Evolutionary conservation across 2,888 invertebrate genomes (phyloP), one percentile per base, ranked within the genome.

Genomic region (Myathropa florea): DNA sequence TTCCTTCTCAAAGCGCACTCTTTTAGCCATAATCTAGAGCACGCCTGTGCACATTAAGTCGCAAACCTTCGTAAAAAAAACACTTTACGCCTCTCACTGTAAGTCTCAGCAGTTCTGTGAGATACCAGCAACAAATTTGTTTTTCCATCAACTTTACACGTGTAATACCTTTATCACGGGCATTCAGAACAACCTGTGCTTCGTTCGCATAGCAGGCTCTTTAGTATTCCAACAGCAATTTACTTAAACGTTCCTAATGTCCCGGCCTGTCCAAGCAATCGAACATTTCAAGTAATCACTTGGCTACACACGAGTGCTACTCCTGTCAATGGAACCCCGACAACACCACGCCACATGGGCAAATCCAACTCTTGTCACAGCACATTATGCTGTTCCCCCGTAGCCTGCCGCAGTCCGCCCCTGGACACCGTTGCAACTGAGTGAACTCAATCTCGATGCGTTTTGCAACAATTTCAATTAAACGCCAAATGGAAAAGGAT

Each of bases 391-490:
- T 73, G 33, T 61, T 63, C 28, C 72, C 46, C 26, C 30, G 21
- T 1, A 18, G 53, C 4, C n/a, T 18, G 2, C 53, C 53, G n/a
- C 53, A n/a, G 18, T 7, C 0, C 12, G 33, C 33, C 46, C 6
- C 39, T 12, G 61, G 65, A 84, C 81, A 81, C 46, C 46, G 46
- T 46, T 46, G 46, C 18, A 46, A 46, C 46, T 18, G 24, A 85
- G 84, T 77, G 84, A 81, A 77, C 76, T 81, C 76, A 76, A 76
- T 84, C 71, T 84, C 81, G 76, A 81, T 77, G 76, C 81, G 81
- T 81, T 85, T 85, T 72, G 81, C 67, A 81, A 77, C 84, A 77
- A 81, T 85, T 85, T 85, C 84, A 85, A 85, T 81, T 81, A 85
- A 78, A 85, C 76, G 68, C 65, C 60, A 65, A 82, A 85, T 70